Evolutionary conservation across 2,113 vertebrate species (phyloP).

Genomic region (Pachycephala philippinensis): DNA sequence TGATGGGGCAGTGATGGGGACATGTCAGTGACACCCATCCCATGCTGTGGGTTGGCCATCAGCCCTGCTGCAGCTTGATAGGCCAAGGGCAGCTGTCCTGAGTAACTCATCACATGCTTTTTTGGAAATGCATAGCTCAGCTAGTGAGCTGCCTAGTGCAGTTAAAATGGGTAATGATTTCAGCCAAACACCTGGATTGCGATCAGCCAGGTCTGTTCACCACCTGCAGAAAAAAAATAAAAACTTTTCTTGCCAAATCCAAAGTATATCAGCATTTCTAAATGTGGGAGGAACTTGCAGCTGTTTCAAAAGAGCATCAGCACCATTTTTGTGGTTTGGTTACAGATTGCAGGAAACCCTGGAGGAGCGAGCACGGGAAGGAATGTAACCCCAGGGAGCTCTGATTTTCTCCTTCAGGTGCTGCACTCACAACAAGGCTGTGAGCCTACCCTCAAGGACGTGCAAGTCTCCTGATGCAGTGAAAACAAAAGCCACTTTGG

Average conservation of each 20-base stretch:
- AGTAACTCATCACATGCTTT: neutral
- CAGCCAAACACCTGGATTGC: neutral
- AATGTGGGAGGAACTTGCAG: neutral
- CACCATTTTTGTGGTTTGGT: neutral
- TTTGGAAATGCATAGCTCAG: neutral
- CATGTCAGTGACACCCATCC: neutral
- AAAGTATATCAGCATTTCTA: neutral
- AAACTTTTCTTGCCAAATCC: neutral
- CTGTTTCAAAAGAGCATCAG: neutral
- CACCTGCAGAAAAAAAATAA: neutral
- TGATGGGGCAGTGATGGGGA: neutral
- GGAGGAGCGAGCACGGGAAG: accelerated
- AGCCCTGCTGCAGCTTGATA: neutral
- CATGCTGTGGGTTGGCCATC: accelerated
- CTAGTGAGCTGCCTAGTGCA: neutral
- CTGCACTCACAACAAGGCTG: neutral
- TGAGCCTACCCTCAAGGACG: neutral
- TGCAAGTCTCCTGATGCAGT: neutral
- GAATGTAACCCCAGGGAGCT: neutral
- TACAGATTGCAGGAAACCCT: neutral
- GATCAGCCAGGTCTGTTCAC: neutral
- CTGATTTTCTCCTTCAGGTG: neutral
- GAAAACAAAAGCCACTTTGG: neutral
- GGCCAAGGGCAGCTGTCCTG: neutral
- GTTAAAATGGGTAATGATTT: neutral